These are phyloP conservation scores for Agrotis exclamationis DNA, from an alignment of 2,888 invertebrate species.

Conservation along the genomic window DNA sequence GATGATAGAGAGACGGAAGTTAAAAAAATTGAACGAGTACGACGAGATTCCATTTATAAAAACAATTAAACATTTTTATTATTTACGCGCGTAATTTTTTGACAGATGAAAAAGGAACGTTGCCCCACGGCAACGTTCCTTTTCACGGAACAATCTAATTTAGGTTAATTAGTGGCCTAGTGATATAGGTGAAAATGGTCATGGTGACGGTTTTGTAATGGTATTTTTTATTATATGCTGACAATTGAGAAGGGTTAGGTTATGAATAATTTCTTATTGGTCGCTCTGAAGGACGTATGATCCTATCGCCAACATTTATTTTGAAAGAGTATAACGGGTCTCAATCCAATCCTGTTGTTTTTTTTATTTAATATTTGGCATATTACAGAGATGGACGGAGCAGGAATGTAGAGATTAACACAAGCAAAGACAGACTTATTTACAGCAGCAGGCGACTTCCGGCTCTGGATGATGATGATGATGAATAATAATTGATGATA, in stretches of 20 bases:
- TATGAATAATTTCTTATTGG: constrained; percentile 44
- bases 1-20: too few species aligned
- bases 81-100: constrained; percentile 34
- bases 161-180: constrained; percentile 59
- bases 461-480: neutral
- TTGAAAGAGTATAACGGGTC: too few species aligned
- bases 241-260: constrained; percentile 46
- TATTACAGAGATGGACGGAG: too few species aligned
- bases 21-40: too few species aligned
- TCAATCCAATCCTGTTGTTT: too few species aligned
- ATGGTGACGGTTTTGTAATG: constrained; percentile 26
- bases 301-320: neutral
- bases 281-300: neutral
- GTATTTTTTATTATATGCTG: constrained; percentile 10
- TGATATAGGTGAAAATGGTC: constrained; percentile 31
- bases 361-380: neutral
- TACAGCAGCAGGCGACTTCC: neutral
- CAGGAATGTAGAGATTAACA: neutral
- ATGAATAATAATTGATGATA: too few species aligned
- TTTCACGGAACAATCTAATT: constrained; percentile 43
- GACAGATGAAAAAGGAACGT: constrained; percentile 23
- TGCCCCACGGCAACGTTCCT: constrained; percentile 22
- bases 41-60: constrained; percentile 24
- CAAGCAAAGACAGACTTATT: neutral
- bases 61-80: constrained; percentile 22